phyloP scores from a whole-genome alignment of 2,888 invertebrate genomes.

The Coronaproctus castanopsis region DNA sequence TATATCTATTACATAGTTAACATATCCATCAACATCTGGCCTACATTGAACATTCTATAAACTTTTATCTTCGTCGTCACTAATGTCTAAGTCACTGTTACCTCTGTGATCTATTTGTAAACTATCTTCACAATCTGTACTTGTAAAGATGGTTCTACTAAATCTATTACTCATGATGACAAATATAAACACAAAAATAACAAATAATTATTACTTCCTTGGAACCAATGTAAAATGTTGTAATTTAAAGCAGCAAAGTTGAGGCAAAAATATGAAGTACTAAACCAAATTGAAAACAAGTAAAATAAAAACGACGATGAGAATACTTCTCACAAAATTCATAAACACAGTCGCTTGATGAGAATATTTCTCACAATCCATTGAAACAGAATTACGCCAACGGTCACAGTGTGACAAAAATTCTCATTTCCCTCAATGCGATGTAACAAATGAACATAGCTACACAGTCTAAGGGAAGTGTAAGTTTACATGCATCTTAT shows the following conservation, averaged over 20 bases:
- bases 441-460: too few relatives aligned
- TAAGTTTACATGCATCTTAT: not conserved
- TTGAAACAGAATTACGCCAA: not conserved
- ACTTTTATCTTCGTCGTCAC: not conserved
- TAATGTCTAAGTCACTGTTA: not conserved
- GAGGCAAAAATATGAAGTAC: not conserved
- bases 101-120: not conserved
- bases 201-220: not conserved
- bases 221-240: not conserved
- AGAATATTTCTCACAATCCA: not conserved
- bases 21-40: not conserved
- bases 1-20: too few relatives aligned
- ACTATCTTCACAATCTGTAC: not conserved
- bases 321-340: not conserved
- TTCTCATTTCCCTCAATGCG: not conserved
- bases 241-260: not conserved
- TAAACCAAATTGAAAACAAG: not conserved
- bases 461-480: not conserved
- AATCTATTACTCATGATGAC: not conserved
- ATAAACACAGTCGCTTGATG: not conserved
- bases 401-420: not conserved
- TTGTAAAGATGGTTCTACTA: not conserved
- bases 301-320: not conserved
- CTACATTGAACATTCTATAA: not conserved
- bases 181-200: not conserved